phyloP scores from a whole-genome alignment of 2,797 vertebrate species.

The Pachyuromys duprasi region DNA sequence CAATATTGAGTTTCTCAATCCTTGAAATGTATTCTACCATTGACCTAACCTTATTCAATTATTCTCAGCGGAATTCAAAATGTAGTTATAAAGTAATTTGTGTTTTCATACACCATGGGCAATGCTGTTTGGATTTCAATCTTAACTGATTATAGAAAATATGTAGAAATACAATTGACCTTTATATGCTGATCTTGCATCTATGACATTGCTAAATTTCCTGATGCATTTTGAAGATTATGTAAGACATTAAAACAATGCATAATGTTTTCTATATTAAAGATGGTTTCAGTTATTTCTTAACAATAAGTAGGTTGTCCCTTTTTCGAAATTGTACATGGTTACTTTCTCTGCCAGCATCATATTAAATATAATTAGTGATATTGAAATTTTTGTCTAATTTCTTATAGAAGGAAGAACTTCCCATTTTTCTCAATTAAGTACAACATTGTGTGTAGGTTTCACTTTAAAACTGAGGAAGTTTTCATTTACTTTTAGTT shows the following conservation, averaged over 20 bases:
- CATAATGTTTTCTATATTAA: neutral
- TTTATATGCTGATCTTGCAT: neutral
- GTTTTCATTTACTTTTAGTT: constrained; percentile 1
- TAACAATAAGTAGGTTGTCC: neutral
- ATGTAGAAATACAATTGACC: neutral
- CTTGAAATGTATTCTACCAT: constrained; percentile 22
- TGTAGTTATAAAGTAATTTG: constrained; percentile 11
- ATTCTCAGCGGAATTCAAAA: neutral
- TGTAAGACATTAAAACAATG: neutral
- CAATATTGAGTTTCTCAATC: neutral
- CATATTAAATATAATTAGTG: neutral
- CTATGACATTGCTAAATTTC: neutral
- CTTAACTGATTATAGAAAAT: constrained; percentile 34
- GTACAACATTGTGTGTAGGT: neutral
- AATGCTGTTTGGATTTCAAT: neutral
- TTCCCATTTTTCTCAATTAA: neutral
- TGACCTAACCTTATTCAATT: constrained; percentile 22
- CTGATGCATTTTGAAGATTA: constrained; percentile 5
- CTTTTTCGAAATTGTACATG: neutral
- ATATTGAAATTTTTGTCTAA: neutral
- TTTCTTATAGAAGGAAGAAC: neutral
- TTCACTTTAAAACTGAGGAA: neutral
- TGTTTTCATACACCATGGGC: neutral
- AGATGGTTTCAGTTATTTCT: neutral
- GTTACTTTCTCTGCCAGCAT: neutral